Evolutionary conservation across 64 coral and sea anemone genomes (phyloP).

Genomic region (Stylophora pistillata): DNA sequence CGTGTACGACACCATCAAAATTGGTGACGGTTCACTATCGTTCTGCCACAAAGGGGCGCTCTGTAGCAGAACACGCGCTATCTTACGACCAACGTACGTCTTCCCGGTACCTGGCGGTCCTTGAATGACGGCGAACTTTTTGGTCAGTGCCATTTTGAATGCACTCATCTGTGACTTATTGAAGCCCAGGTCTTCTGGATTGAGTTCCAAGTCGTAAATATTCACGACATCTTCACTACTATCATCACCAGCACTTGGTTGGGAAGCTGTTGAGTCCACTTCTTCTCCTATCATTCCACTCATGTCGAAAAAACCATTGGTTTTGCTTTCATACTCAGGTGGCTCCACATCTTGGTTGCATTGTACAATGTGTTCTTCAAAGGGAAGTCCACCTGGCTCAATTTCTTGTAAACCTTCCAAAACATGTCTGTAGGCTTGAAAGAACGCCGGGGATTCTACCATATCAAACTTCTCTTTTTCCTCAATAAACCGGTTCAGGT

Average conservation of each 20-base stretch:
- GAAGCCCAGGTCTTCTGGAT: not conserved
- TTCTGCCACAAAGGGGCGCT: slow-evolving; percentile 64
- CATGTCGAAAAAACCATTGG: not conserved
- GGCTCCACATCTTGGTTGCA: not conserved
- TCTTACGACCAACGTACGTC: slow-evolving; percentile 87
- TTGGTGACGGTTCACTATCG: slow-evolving; percentile 32
- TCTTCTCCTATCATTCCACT: not conserved
- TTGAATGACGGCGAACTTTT: slow-evolving; percentile 86
- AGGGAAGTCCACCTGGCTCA: slow-evolving; percentile 9
- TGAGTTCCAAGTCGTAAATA: not conserved
- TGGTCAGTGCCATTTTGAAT: slow-evolving; percentile 43
- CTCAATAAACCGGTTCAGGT: slow-evolving; percentile 25
- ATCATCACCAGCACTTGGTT: no score
- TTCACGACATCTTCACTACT: not conserved
- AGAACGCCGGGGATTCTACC: slow-evolving; percentile 81
- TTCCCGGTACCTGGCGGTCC: slow-evolving; percentile 94
- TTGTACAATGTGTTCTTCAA: slow-evolving; percentile 48
- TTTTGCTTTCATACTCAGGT: not conserved
- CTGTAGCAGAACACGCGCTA: slow-evolving; percentile 58
- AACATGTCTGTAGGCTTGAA: slow-evolving; percentile 76
- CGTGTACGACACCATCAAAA: slow-evolving; percentile 90
- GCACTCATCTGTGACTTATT: slow-evolving; percentile 31
- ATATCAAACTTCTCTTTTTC: slow-evolving; percentile 62
- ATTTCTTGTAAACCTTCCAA: slow-evolving; percentile 53
- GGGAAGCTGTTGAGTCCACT: not conserved